Conservation (phyloP, 1,140 invertebrate species). For the Hormaphis cornu region DNA sequence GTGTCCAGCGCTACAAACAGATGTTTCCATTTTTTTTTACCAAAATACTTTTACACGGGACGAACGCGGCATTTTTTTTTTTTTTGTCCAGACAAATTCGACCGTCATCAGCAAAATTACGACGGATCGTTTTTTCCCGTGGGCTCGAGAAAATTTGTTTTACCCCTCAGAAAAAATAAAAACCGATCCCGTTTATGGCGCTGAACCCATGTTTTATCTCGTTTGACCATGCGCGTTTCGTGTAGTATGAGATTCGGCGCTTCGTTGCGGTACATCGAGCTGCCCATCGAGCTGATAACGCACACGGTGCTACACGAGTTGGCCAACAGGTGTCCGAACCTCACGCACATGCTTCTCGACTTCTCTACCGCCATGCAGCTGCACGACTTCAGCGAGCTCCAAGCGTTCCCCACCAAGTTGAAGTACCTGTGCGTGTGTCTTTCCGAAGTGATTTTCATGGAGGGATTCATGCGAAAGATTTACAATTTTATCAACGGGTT, state of each 20-base stretch:
- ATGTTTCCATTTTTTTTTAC: too few relatives aligned
- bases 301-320: constrained; percentile 95
- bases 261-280: constrained; percentile 86
- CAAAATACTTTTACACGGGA: too few relatives aligned
- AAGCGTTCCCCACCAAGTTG: constrained; percentile 94
- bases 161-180: too few relatives aligned
- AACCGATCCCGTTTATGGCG: too few relatives aligned
- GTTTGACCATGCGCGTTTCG: too few relatives aligned
- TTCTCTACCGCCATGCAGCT: constrained; percentile 98
- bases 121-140: too few relatives aligned
- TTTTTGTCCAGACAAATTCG: too few relatives aligned
- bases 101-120: too few relatives aligned
- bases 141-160: too few relatives aligned
- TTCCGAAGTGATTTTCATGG: constrained; percentile 99
- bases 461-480: constrained; percentile 99
- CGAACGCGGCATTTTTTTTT: too few relatives aligned
- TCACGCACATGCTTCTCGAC: constrained; percentile 95
- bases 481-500: constrained; percentile 99
- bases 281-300: constrained; percentile 96
- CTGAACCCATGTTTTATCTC: not conserved
- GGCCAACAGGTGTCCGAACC: constrained; percentile 91
- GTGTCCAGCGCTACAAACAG: not conserved
- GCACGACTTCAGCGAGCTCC: constrained; percentile 90
- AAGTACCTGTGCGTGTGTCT: constrained; percentile 94
- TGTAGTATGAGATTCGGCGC: constrained; percentile 71